These are phyloP conservation scores for Dinoponera quadriceps DNA, from an alignment of 1,140 invertebrate species.

Conservation along the genomic window DNA sequence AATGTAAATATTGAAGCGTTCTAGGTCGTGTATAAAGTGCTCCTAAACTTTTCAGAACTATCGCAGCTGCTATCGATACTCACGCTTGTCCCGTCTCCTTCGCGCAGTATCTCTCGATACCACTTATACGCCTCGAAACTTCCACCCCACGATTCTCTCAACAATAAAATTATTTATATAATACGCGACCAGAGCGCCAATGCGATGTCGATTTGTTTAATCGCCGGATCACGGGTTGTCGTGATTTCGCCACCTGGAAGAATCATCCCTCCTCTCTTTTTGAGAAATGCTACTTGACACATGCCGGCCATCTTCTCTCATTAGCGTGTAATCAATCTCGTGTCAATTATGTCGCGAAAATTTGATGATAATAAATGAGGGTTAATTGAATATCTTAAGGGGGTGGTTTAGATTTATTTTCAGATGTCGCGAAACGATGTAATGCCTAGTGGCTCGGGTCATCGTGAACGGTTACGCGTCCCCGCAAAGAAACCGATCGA, in stretches of 20 bases:
- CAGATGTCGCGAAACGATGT: slow-evolving; percentile 2
- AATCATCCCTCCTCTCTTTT: neutral
- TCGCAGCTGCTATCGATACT: slow-evolving; percentile 54
- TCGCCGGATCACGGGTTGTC: neutral
- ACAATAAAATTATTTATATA: slow-evolving; percentile 55
- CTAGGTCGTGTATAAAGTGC: slow-evolving; percentile 49
- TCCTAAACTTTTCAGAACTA: slow-evolving; percentile 57
- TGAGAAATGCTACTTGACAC: neutral
- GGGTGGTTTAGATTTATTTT: neutral
- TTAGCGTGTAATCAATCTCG: neutral
- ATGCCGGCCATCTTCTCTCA: neutral
- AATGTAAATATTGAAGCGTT: slow-evolving; percentile 55
- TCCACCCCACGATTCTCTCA: slow-evolving; percentile 33
- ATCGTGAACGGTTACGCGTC: neutral
- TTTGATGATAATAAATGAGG: neutral
- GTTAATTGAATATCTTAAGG: slow-evolving; percentile 12
- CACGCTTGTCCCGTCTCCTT: slow-evolving; percentile 40
- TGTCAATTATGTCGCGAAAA: neutral
- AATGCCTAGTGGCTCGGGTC: slow-evolving; percentile 1
- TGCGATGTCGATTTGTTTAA: slow-evolving; percentile 11
- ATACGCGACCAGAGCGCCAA: slow-evolving; percentile 13
- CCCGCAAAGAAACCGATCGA: slow-evolving; percentile 9
- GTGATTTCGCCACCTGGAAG: neutral
- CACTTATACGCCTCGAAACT: slow-evolving; percentile 49
- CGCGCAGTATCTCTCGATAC: slow-evolving; percentile 41